Conservation (phyloP, 2,797 vertebrate genomes). For the Enteromius unitaeniatus region DNA sequence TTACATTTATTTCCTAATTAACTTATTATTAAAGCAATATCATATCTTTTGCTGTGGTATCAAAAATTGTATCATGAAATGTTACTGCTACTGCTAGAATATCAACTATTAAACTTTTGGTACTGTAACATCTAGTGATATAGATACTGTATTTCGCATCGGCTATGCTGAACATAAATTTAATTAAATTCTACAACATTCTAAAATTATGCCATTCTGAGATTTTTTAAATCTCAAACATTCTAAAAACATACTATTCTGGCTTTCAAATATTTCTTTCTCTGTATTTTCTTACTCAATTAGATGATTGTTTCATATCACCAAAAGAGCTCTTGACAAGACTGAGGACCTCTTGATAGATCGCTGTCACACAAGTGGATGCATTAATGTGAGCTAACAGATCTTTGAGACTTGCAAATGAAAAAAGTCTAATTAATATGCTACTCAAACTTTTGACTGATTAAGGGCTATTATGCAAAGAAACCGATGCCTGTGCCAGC, state of each 20-base stretch:
- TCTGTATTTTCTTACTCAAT: not conserved
- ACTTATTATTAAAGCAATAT: not conserved
- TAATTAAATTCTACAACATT: not conserved
- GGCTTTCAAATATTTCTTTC: not conserved
- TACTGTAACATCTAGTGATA: not conserved
- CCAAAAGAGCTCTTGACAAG: not conserved
- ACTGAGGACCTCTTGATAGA: not conserved
- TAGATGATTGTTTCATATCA: not conserved
- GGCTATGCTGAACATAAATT: not conserved
- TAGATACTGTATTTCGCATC: not conserved
- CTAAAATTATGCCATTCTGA: not conserved
- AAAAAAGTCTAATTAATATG: conserved; percentile 6
- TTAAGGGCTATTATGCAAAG: not conserved
- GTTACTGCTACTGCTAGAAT: not conserved
- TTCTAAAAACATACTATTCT: not conserved
- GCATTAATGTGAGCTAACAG: not conserved
- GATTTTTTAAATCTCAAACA: not conserved
- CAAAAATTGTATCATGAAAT: not conserved
- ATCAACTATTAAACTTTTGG: not conserved
- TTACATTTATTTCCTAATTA: not conserved
- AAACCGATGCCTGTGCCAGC: not conserved
- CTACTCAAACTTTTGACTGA: conserved; percentile 9
- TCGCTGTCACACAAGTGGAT: not conserved
- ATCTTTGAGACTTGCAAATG: not conserved
- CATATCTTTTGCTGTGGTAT: not conserved